Percentiles rank a stretch among this genome's conserved stretches.
Evolutionary conservation across 2,797 vertebrate genomes (phyloP).

Genomic region (Cuniculus paca): DNA sequence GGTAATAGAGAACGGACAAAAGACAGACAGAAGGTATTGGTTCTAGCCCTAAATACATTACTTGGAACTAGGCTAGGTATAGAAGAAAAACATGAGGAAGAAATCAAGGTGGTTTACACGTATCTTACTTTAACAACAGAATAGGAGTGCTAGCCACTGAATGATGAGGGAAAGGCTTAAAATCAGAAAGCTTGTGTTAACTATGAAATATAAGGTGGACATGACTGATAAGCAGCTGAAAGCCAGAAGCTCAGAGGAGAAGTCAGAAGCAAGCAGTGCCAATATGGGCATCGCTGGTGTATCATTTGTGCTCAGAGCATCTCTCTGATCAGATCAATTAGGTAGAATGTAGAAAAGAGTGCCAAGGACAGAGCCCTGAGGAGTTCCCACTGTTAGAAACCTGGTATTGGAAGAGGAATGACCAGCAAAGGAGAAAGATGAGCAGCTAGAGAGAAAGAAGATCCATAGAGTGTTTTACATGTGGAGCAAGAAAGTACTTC

Average conservation of each 20-base stretch:
- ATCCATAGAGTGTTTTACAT: not conserved
- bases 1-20: not conserved
- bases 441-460: constrained; percentile 21
- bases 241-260: not conserved
- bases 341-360: not conserved
- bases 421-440: not conserved
- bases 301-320: constrained; percentile 40
- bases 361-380: not conserved
- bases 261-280: not conserved
- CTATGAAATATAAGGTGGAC: constrained; percentile 49
- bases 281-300: not conserved
- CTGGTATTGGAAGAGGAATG: constrained; percentile 4
- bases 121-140: constrained; percentile 12
- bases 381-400: constrained; percentile 13
- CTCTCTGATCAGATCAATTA: constrained; percentile 43
- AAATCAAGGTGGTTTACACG: constrained; percentile 6
- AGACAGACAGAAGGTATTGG: not conserved
- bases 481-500: constrained; percentile 40
- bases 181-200: not conserved
- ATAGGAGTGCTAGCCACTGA: not conserved
- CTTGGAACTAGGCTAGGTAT: constrained; percentile 30
- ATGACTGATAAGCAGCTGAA: not conserved
- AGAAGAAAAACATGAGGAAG: constrained; percentile 25
- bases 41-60: constrained; percentile 5
- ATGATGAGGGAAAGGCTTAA: not conserved